phyloP scores from a whole-genome alignment of 2,113 vertebrate genomes.

The Narcine bancroftii region DNA sequence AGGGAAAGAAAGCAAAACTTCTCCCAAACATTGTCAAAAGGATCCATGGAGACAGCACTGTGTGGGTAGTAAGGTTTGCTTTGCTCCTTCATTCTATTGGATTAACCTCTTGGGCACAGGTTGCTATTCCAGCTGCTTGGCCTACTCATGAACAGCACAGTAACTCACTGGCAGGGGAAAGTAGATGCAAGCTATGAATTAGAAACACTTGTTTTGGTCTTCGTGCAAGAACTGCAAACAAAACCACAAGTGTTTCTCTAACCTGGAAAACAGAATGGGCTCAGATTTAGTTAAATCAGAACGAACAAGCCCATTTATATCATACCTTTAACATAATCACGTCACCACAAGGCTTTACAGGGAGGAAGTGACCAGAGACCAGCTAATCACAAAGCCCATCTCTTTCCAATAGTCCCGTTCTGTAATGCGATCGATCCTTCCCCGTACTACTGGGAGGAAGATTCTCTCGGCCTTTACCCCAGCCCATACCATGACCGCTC shows the following conservation, averaged over 20 bases:
- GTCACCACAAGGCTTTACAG: no score
- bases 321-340: no score
- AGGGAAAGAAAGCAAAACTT: background rate
- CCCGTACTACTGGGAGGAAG: no score
- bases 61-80: background rate
- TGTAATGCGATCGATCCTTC: no score
- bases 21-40: background rate
- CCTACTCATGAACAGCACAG: background rate
- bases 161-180: background rate
- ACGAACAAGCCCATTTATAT: no score
- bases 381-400: no score
- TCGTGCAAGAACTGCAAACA: background rate
- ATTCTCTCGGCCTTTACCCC: no score
- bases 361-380: no score
- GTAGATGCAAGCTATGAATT: background rate
- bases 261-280: background rate
- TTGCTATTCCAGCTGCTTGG: slow-evolving; percentile 1
- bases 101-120: slow-evolving; percentile 21
- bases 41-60: background rate
- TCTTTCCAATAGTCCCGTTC: no score
- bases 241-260: background rate
- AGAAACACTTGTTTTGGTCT: background rate
- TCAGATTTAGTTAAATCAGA: background rate
- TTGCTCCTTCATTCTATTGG: background rate
- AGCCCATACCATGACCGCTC: background rate